These are phyloP conservation scores for Argynnis bischoffii DNA, from an alignment of 2,888 invertebrate species.

Conservation along the genomic window DNA sequence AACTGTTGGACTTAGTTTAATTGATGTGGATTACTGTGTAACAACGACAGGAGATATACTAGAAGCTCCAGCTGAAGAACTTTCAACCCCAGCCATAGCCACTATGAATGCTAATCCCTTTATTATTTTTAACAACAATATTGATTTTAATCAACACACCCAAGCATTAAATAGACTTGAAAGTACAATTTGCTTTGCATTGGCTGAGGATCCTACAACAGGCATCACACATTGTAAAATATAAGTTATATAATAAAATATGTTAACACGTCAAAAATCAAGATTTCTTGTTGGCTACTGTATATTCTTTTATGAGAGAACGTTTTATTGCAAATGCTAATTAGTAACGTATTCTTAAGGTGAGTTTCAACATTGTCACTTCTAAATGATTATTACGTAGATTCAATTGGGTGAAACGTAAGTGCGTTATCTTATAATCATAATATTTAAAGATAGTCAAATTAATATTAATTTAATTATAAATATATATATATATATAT, in stretches of 20 bases:
- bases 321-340: no score
- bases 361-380: no score
- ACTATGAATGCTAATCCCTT: constrained; percentile 60
- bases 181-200: constrained; percentile 60
- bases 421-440: no score
- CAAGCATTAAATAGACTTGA: constrained; percentile 48
- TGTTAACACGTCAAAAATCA: not conserved
- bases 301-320: no score
- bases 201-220: constrained; percentile 56
- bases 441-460: no score
- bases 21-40: constrained; percentile 61
- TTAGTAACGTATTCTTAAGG: no score
- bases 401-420: no score
- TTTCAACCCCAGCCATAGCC: constrained; percentile 51
- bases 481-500: no score
- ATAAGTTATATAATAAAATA: not conserved
- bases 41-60: constrained; percentile 48
- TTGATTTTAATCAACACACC: constrained; percentile 45
- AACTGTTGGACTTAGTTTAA: constrained; percentile 53
- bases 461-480: no score
- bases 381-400: no score
- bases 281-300: no score
- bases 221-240: constrained; percentile 52
- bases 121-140: constrained; percentile 57
- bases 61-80: constrained; percentile 49